Evolutionary conservation across 2,113 vertebrate species (phyloP), one percentile per base, ranked within the genome.

Genomic region (Atrichornis clamosus): DNA sequence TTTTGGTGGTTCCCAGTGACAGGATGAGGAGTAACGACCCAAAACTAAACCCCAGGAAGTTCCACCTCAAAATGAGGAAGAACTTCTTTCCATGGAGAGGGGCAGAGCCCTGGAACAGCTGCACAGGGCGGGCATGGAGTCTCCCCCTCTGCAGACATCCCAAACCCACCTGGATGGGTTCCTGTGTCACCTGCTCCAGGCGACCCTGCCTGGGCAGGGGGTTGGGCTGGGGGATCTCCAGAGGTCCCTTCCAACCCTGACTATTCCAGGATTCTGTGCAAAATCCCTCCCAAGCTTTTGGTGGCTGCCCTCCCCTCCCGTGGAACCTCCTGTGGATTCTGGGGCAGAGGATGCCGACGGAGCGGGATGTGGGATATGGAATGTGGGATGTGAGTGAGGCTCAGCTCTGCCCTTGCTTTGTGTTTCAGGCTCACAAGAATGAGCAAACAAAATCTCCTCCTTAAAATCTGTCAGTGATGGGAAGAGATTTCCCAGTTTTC

Each of bases 331-430:
- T 28, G 26, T 1, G 3, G 67, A 9, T 4, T 9, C 4, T 0
- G 3, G 27, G 47, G 37, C 32, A 1, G 2, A 17, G 91, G 53
- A 15, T 56, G 9, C 11, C 0, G 6, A 11, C 13, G 0, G 50
- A 55, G 41, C 44, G 23, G 60, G 59, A 20, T 3, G 15, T 15
- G 30, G 11, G 46, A 20, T 3, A 13, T 15, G 30, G 11, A 41
- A 11, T 72, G 16, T 56, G 72, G 9, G 28, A 27, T 77, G n/a
- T 6, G 47, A 14, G 13, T 39, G 46, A 32, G 17, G 26, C 67
- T 63, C 11, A 59, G 76, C 70, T 72, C 3, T 19, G 42, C 0
- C 3, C 15, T 39, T 8, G 4, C 59, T 84, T 59, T 35, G 72
- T 58, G 30, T 28, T 32, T 65, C 49, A 24, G n/a, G 10, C 74